A percentile compares a stretch with the other conserved stretches of the same genome.
phyloP scores from a whole-genome alignment of 2,113 vertebrate genomes.

The Myiagra hebetior region DNA sequence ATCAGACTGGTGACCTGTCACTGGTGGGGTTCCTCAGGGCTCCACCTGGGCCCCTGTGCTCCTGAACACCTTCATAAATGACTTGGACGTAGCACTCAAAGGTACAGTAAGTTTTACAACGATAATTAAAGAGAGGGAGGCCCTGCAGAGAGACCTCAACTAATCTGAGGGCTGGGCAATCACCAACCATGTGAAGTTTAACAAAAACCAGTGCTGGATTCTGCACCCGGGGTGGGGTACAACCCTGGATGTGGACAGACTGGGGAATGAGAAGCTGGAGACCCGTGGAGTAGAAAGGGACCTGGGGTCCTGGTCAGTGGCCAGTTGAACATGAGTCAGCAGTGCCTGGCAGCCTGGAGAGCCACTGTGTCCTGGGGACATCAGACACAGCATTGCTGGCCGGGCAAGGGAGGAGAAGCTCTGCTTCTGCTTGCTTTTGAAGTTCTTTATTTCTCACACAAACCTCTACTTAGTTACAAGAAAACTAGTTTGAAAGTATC shows the following conservation, averaged over 20 bases:
- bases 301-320: rapidly evolving
- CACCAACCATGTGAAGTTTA: rapidly evolving
- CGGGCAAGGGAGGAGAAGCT: rapidly evolving
- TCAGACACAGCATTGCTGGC: background rate
- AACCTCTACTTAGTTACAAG: background rate
- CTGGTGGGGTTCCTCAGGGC: background rate
- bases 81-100: background rate
- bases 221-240: too few species aligned
- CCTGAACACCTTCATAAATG: background rate
- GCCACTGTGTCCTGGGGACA: background rate
- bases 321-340: rapidly evolving
- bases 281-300: rapidly evolving
- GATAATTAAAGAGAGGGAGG: too few species aligned
- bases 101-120: background rate
- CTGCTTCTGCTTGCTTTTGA: conserved; percentile 45
- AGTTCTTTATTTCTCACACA: conserved; percentile 39
- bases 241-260: rapidly evolving
- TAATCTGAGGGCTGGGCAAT: background rate
- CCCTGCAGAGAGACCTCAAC: background rate
- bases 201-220: background rate
- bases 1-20: background rate
- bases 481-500: conserved; percentile 34
- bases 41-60: rapidly evolving
- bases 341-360: background rate
- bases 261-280: background rate